These are phyloP conservation scores for Drosophila paranaensis DNA, from an alignment of 2,888 invertebrate species.

Conservation along the genomic window DNA sequence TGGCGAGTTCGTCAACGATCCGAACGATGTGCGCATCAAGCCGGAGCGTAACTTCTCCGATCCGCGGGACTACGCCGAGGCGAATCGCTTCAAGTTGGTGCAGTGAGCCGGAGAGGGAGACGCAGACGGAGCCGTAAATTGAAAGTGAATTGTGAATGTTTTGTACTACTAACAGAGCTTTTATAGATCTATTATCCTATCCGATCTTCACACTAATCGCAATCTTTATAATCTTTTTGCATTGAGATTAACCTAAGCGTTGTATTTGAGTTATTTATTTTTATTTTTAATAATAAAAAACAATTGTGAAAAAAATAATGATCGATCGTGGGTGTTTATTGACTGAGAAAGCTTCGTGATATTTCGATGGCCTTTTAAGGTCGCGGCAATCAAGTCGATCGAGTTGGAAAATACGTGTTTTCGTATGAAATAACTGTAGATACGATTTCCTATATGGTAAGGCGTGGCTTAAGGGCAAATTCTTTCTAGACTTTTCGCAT, in stretches of 20 bases:
- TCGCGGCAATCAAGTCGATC: conserved; percentile 19
- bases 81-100: conserved; percentile 76
- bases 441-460: neutral
- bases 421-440: conserved; percentile 4
- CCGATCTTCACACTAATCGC: conserved; percentile 46
- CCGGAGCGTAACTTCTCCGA: conserved; percentile 84
- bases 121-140: neutral
- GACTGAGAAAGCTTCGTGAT: conserved; percentile 14
- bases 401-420: conserved; percentile 31
- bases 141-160: conserved; percentile 14
- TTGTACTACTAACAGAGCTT: conserved; percentile 34
- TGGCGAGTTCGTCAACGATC: conserved; percentile 83
- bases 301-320: conserved; percentile 16
- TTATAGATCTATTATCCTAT: conserved; percentile 16
- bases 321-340: conserved; percentile 43
- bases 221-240: conserved; percentile 48
- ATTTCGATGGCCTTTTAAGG: conserved; percentile 44
- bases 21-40: conserved; percentile 82
- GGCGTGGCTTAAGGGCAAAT: neutral
- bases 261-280: conserved; percentile 65
- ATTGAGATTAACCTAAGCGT: conserved; percentile 65
- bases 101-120: conserved; percentile 30
- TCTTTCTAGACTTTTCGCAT: conserved; percentile 5
- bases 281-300: conserved; percentile 59
- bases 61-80: conserved; percentile 83